phyloP scores from a whole-genome alignment of 2,797 vertebrate species.

The Sebastes kiyomatsui region DNA sequence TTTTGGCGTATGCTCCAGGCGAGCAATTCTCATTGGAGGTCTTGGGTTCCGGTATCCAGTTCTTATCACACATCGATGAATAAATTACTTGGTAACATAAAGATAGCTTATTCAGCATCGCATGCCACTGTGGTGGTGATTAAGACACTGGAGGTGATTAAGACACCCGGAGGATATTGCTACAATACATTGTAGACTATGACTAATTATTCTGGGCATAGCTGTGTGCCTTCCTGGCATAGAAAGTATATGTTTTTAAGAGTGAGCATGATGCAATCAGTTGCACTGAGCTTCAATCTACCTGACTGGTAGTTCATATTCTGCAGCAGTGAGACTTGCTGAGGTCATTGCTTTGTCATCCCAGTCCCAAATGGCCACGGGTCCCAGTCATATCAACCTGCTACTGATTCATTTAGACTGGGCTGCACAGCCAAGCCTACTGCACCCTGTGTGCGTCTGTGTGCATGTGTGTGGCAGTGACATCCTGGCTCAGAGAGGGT shows the following conservation, averaged over 20 bases:
- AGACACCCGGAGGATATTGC: not conserved
- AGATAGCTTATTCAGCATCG: not conserved
- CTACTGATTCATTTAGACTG: constrained; percentile 77
- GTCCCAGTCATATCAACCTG: constrained; percentile 80
- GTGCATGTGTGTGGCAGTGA: constrained; percentile 30
- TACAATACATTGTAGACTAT: not conserved
- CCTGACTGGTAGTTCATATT: constrained; percentile 44
- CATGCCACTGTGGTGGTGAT: not conserved
- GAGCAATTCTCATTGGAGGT: too few relatives aligned
- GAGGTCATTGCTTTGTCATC: constrained; percentile 75
- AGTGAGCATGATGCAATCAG: constrained; percentile 26
- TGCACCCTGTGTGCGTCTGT: constrained; percentile 32
- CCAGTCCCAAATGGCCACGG: constrained; percentile 62
- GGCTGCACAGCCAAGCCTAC: constrained; percentile 53
- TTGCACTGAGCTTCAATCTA: constrained; percentile 28
- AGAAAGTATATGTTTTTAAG: not conserved
- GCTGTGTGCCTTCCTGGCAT: not conserved
- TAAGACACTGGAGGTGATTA: not conserved
- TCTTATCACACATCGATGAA: not conserved
- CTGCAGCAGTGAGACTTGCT: constrained; percentile 40
- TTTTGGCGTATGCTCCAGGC: too few relatives aligned
- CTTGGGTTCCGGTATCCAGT: too few relatives aligned
- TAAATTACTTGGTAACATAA: not conserved
- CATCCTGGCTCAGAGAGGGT: constrained; percentile 77
- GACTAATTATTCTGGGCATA: not conserved